phyloP scores from a whole-genome alignment of 2,113 vertebrate species.

The Aegotheles bennettii region DNA sequence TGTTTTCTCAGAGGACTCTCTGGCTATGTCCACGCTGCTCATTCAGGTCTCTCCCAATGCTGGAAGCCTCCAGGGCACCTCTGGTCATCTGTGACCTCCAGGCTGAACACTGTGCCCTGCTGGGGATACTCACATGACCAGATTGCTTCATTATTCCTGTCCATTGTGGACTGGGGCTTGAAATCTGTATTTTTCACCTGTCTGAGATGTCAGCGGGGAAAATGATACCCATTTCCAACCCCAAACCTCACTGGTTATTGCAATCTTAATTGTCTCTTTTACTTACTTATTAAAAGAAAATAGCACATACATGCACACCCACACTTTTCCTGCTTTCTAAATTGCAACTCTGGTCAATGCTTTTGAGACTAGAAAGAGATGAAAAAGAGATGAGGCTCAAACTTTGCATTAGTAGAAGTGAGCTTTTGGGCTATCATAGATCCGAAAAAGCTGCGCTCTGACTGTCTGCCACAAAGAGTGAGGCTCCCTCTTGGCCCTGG shows the following conservation, averaged over 20 bases:
- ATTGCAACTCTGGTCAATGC: neutral
- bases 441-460: neutral
- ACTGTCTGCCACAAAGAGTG: neutral
- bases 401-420: neutral
- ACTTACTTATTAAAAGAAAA: neutral
- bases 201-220: neutral
- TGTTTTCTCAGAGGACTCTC: neutral
- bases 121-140: accelerated
- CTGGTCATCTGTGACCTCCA: neutral
- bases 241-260: neutral
- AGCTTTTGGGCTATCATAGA: neutral
- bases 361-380: neutral
- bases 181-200: neutral
- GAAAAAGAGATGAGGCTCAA: neutral
- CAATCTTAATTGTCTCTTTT: neutral
- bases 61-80: neutral
- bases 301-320: accelerated
- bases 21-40: neutral
- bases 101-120: neutral
- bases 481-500: neutral
- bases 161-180: neutral
- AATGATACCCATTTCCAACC: neutral
- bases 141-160: neutral
- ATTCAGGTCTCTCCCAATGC: neutral
- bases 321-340: neutral